Base-by-base conservation (phyloP, 1,140 invertebrate species). In the Streblospio benedicti region DNA sequence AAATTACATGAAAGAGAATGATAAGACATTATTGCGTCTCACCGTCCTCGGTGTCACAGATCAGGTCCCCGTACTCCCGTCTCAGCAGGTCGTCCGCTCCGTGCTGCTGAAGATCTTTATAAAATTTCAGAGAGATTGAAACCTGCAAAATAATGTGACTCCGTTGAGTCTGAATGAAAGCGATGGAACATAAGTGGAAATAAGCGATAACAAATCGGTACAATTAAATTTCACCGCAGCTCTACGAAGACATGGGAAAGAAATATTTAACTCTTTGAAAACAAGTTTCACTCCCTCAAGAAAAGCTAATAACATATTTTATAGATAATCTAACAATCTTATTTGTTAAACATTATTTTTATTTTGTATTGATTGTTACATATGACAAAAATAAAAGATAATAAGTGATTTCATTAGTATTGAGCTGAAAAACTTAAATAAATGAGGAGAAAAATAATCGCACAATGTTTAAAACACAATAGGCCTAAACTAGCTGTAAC, bases 61-160 rank as follows among this genome's bases (percentile, higher is more conserved):
- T n/a, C n/a, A n/a, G n/a, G 63, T 83, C 77, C 27, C 89, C 90
- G 59, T 98, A 99, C 76, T 90, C 89, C 76, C 90, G 83, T 81
- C 91, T 91, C 59, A 97, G 83, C 63, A 98, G 81, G 80, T 96
- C 90, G 82, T 98, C 95, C 58, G 94, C 94, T 60, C 95, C 96
- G 83, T 99, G 91, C 78, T 95, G 88, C 83, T 96, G 90, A 69
- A 99, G 84, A 80, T 99, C 91, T 80, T 94, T 93, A 81, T 95
- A 99, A 82, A 98, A 99, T 81, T 98, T 98, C 61, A 99, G 81
- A 67, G 92, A 88, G 80, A 98, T 97, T 83, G 94, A 98, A 76
- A 95, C 87, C 91, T 97, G 74, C n/a, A n/a, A n/a, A n/a, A n/a
- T n/a, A n/a, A n/a, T n/a, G n/a, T n/a, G n/a, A n/a, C n/a, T n/a